Base-by-base conservation (phyloP, 1,140 invertebrate genomes). In the Orchestia grillus region DNA sequence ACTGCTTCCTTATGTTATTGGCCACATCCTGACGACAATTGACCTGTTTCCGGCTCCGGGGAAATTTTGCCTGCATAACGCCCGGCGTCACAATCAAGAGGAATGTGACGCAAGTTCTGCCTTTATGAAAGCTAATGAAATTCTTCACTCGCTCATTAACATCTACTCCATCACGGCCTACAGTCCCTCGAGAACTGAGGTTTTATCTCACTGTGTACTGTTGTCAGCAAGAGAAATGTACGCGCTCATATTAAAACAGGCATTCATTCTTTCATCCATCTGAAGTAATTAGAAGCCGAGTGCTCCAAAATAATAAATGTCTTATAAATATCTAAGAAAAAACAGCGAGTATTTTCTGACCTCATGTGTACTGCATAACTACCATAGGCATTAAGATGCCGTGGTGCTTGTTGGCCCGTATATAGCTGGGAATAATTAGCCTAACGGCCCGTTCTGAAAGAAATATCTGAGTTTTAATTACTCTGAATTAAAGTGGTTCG, bases 31-130 rank as follows among this genome's bases (percentile, higher is more conserved):
- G 92, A 45, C 43, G 36, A 94, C 92, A 94, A 94, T 94, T 45
- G 92, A 94, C 92, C 92, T 94, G 36, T 94, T 94, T 94, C 92
- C 92, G 92, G 92, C 44, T 47, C 36, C 43, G 40, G 92, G 92
- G 92, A 94, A 94, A 94, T 44, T n/a, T 94, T 45, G 88, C n/a
- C 88, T 90, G 88, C 88, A 90, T 90, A 77, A 90, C 6, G 88
- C 43, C 88, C n/a, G 41, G 41, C 88, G 36, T 43, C 43, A 90
- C 88, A 90, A 90, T 41, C 88, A 42, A 0, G 11, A 44, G n/a
- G 43, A 90, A 90, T 90, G 88, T 42, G n/a, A 90, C 41, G 88
- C n/a, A 90, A 42, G 88, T 90, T 42, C 43, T 42, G 88, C 88
- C 62, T 90, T 90, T 90, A 90, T 90, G 88, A 90, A 41, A 90